A percentile compares a stretch with the other conserved stretches of the same genome.
phyloP scores from a whole-genome alignment of 2,797 vertebrate genomes.

The Phaenicophaeus curvirostris region DNA sequence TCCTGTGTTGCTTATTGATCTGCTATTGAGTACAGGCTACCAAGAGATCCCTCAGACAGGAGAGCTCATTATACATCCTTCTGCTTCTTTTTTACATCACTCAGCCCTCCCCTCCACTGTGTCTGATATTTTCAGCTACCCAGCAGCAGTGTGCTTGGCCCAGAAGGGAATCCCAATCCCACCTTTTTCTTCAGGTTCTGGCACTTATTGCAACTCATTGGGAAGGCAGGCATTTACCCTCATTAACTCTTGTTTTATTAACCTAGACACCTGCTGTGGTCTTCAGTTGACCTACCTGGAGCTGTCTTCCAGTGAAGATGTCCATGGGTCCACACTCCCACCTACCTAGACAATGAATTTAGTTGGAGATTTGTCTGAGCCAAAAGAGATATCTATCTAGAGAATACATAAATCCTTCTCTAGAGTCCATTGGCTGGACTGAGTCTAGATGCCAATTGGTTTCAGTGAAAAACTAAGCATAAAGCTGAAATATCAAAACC shows the following conservation, averaged over 20 bases:
- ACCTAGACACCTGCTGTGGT: background rate
- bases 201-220: background rate
- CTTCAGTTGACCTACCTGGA: background rate
- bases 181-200: background rate
- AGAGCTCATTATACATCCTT: background rate
- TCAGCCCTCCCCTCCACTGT: background rate
- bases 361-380: background rate
- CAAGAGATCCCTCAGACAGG: background rate
- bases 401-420: background rate
- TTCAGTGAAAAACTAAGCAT: background rate
- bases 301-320: background rate
- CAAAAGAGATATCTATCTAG: background rate
- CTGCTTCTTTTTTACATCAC: background rate
- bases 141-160: background rate
- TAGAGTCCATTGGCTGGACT: background rate
- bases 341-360: background rate
- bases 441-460: background rate
- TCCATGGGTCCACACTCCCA: background rate
- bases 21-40: background rate
- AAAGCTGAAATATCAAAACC: background rate
- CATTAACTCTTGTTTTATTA: background rate
- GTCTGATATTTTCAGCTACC: background rate
- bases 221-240: background rate
- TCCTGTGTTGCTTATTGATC: background rate
- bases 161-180: background rate